phyloP scores from a whole-genome alignment of 2,888 invertebrate species.

The Drosophila limbata region DNA sequence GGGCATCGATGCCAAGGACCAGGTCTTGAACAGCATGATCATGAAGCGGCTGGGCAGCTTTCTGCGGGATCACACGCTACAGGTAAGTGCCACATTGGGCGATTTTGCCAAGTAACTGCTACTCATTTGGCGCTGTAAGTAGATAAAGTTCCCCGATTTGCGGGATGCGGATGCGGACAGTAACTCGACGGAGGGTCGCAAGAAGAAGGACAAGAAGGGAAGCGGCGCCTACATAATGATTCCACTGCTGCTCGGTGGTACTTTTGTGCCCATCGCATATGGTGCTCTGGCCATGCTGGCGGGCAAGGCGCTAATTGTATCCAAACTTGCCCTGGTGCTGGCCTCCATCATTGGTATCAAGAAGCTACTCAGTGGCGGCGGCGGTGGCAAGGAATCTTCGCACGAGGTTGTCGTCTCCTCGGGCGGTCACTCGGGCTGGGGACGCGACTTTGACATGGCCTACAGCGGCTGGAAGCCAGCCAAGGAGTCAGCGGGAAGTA shows the following conservation, averaged over 20 bases:
- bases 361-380: constrained; percentile 90
- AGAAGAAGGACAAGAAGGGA: constrained; percentile 88
- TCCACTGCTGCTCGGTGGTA: constrained; percentile 92
- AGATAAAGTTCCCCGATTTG: constrained; percentile 91
- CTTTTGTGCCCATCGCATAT: constrained; percentile 92
- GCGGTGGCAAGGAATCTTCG: constrained; percentile 88
- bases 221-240: constrained; percentile 90
- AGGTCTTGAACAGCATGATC: constrained; percentile 91
- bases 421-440: constrained; percentile 91
- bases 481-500: constrained; percentile 69
- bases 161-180: constrained; percentile 86
- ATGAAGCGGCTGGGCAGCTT: constrained; percentile 90
- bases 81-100: constrained; percentile 86
- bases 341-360: constrained; percentile 94
- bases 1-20: constrained; percentile 89
- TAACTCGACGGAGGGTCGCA: constrained; percentile 86
- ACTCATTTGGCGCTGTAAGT: not conserved
- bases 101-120: not conserved
- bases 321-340: constrained; percentile 92
- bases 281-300: constrained; percentile 93
- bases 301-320: constrained; percentile 94
- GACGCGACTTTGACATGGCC: constrained; percentile 88
- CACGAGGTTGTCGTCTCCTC: constrained; percentile 91
- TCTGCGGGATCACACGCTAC: constrained; percentile 92
- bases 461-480: constrained; percentile 87